These are phyloP conservation scores for Cyclopterus lumpus DNA, from an alignment of 2,797 vertebrate genomes.

Conservation along the genomic window DNA sequence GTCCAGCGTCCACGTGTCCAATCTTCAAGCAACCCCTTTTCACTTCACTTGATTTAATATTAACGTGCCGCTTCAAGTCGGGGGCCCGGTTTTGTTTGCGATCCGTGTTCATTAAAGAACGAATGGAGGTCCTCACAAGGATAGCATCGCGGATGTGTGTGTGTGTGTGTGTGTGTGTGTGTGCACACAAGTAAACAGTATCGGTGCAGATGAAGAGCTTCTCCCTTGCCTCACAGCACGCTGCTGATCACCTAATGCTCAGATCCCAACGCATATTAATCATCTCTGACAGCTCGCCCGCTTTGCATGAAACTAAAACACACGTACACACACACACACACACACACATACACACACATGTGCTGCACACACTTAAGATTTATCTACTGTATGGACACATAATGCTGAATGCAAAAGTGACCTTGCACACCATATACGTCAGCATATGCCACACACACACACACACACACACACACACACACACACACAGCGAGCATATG, in stretches of 20 bases:
- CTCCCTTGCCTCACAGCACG: conserved; percentile 79
- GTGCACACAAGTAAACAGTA: conserved; percentile 60
- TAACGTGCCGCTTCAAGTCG: neutral
- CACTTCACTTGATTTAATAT: neutral
- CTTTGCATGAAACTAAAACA: conserved; percentile 72
- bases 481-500: conserved; percentile 55
- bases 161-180: conserved; percentile 8
- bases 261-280: conserved; percentile 83
- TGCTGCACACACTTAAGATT: conserved; percentile 5
- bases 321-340: conserved; percentile 19
- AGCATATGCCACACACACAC: conserved; percentile 52
- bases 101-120: neutral
- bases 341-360: conserved; percentile 1
- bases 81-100: neutral
- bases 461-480: conserved; percentile 38
- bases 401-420: conserved; percentile 42
- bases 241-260: conserved; percentile 84
- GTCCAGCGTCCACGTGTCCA: too few species aligned
- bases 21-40: neutral
- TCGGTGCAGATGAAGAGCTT: conserved; percentile 76
- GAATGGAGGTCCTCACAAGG: conserved; percentile 11
- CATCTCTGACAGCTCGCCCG: conserved; percentile 80
- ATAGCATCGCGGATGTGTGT: conserved; percentile 7
- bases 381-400: conserved; percentile 1
- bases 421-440: conserved; percentile 48